Evolutionary conservation across 2,888 invertebrate species (phyloP), one percentile per base, ranked within the genome.

Genomic region (Nomada fucata): DNA sequence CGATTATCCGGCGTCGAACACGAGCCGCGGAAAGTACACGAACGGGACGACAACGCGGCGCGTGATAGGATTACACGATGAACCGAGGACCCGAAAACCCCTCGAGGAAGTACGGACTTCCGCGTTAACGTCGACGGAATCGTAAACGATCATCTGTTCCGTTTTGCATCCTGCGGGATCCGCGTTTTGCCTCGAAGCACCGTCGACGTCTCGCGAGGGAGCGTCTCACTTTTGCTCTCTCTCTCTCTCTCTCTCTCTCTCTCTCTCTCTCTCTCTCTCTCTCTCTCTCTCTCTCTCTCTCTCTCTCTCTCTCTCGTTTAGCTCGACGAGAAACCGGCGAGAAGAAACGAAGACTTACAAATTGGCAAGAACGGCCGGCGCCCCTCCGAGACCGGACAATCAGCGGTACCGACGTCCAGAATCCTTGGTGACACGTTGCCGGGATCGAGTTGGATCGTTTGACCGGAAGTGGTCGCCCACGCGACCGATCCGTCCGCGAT

Each of bases 31-130:
- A 86, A 86, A 81, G 70, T 83, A 85, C 71, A 80, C 82, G 84
- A 79, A 76, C 77, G 79, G 76, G 71, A 82, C 15, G 79, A 79
- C 76, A 81, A 78, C 79, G 80, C 61, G 76, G 52, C 65, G 75
- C 87, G 87, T 88, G 85, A 85, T 79, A 23, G 61, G 87, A 86
- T 73, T 88, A 72, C 80, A 23, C 69, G 79, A 88, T 83, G 69
- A 68, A 61, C 20, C 15, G 13, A 11, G 64, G 15, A 1, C 20
- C 57, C 80, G 75, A 77, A 83, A 74, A 60, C 55, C 67, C 61
- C 65, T 75, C 76, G 79, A 89, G 87, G 89, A 91, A 91, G 89
- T 89, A 76, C 76, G 83, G 83, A 92, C 91, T 91, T 92, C 90
- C 90, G 91, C 85, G 86, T 79, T 79, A 84, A 89, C 88, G 69